These are phyloP conservation scores for Sebastes minor DNA, from an alignment of 2,797 vertebrate genomes.

Conservation along the genomic window DNA sequence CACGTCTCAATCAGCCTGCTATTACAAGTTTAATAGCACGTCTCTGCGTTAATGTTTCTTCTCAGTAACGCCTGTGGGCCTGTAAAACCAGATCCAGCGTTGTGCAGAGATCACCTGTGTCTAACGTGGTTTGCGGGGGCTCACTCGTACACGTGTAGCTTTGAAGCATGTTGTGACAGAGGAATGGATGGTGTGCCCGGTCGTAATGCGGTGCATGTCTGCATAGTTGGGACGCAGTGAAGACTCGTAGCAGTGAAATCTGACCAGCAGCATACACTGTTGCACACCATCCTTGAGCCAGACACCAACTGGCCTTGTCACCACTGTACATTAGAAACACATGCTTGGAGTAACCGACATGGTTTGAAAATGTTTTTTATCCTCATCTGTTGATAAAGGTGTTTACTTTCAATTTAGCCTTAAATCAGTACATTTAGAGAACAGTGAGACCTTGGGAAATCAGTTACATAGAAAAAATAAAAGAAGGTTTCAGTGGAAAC, in stretches of 20 bases:
- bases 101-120: slow-evolving; percentile 9
- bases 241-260: slow-evolving; percentile 67
- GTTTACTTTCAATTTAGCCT: not conserved
- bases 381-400: not conserved
- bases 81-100: not conserved
- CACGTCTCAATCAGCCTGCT: not conserved
- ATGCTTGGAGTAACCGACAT: slow-evolving; percentile 11
- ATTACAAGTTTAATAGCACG: not conserved
- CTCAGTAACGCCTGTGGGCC: not conserved
- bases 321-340: slow-evolving; percentile 37
- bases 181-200: slow-evolving; percentile 27
- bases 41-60: not conserved
- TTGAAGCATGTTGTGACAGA: slow-evolving; percentile 58
- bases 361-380: not conserved
- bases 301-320: slow-evolving; percentile 67
- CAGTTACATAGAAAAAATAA: not conserved
- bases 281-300: slow-evolving; percentile 52
- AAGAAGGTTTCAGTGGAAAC: not conserved
- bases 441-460: not conserved
- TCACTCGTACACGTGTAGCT: slow-evolving; percentile 25
- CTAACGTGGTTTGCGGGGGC: not conserved
- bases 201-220: slow-evolving; percentile 54
- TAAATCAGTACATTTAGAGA: not conserved
- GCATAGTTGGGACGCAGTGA: slow-evolving; percentile 47
- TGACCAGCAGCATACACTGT: slow-evolving; percentile 47